Conservation (phyloP, 1,140 invertebrate species). For the Drosophila trapezifrons region DNA sequence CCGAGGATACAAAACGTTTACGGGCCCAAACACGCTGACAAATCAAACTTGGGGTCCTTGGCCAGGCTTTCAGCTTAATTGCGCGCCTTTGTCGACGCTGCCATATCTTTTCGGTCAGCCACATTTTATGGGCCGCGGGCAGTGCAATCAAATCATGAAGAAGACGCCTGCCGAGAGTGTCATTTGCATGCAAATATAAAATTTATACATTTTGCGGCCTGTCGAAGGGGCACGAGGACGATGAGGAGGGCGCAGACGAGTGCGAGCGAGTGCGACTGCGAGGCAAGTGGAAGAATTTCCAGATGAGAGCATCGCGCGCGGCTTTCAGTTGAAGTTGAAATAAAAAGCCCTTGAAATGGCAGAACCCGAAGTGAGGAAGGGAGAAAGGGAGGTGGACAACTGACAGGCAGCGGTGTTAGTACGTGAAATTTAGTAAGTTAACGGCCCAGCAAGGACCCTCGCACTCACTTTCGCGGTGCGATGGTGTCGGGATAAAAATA, state of each 20-base stretch:
- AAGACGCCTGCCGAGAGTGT: slow-evolving; percentile 46
- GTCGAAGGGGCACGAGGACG: slow-evolving; percentile 13
- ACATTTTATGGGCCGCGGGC: slow-evolving; percentile 36
- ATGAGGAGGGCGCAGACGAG: neutral
- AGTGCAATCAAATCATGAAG: slow-evolving; percentile 51
- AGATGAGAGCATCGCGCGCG: slow-evolving; percentile 23
- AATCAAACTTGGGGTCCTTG: slow-evolving; percentile 32
- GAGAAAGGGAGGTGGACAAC: too few species aligned
- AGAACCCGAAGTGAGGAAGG: neutral
- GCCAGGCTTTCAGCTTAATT: slow-evolving; percentile 57
- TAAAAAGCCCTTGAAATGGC: slow-evolving; percentile 65
- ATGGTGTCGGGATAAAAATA: slow-evolving; percentile 48
- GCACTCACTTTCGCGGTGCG: slow-evolving; percentile 40
- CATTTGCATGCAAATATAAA: slow-evolving; percentile 54
- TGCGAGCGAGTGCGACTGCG: neutral
- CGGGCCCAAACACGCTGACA: neutral
- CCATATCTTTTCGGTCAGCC: slow-evolving; percentile 29
- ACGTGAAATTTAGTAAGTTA: slow-evolving; percentile 61
- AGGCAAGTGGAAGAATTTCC: slow-evolving; percentile 33
- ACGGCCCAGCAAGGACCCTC: slow-evolving; percentile 49
- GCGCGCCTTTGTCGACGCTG: slow-evolving; percentile 23
- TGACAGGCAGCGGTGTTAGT: slow-evolving; percentile 54
- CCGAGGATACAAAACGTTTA: slow-evolving; percentile 3
- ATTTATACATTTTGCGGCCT: slow-evolving; percentile 33
- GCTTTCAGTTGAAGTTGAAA: slow-evolving; percentile 43